Percentiles rank a stretch among this genome's conserved stretches.
Evolutionary conservation across 2,888 invertebrate genomes (phyloP).

Genomic region (Ischnus inquisitorius): DNA sequence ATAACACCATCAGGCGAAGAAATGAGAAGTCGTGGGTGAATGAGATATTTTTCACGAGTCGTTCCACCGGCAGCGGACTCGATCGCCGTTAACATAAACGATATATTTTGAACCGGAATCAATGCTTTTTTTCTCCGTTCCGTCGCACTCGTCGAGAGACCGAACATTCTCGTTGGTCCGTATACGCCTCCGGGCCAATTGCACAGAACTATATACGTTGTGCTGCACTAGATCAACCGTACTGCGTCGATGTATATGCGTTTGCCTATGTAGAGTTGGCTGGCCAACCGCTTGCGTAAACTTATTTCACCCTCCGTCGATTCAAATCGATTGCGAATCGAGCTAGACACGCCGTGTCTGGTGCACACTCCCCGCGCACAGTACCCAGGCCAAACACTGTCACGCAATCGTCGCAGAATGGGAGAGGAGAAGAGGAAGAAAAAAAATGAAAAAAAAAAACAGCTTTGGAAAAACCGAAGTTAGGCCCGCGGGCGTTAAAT

Average conservation of each 20-base stretch:
- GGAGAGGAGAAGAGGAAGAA: conserved; percentile 8
- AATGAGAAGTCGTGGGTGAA: conserved; percentile 63
- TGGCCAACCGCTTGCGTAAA: conserved; percentile 71
- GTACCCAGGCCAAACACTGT: conserved; percentile 39
- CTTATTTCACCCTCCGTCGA: conserved; percentile 76
- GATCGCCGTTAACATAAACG: conserved; percentile 68
- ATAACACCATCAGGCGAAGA: conserved; percentile 49
- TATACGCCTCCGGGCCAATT: conserved; percentile 52
- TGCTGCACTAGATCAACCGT: conserved; percentile 19
- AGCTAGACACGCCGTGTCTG: conserved; percentile 48
- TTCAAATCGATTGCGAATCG: conserved; percentile 72
- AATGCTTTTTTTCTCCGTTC: conserved; percentile 37
- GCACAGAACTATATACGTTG: conserved; percentile 35
- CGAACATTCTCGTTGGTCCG: conserved; percentile 52
- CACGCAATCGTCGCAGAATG: conserved; percentile 60
- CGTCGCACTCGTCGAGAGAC: conserved; percentile 35
- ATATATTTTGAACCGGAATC: conserved; percentile 71
- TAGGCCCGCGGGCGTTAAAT: conserved; percentile 53
- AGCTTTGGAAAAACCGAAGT: conserved; percentile 51
- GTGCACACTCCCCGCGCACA: conserved; percentile 6
- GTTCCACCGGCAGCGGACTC: conserved; percentile 38
- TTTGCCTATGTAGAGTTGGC: neutral
- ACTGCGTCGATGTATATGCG: neutral
- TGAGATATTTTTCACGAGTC: conserved; percentile 56
- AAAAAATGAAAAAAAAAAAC: conserved; percentile 26